phyloP scores from a whole-genome alignment of 2,113 vertebrate species.

The Mormyrus lacerda region DNA sequence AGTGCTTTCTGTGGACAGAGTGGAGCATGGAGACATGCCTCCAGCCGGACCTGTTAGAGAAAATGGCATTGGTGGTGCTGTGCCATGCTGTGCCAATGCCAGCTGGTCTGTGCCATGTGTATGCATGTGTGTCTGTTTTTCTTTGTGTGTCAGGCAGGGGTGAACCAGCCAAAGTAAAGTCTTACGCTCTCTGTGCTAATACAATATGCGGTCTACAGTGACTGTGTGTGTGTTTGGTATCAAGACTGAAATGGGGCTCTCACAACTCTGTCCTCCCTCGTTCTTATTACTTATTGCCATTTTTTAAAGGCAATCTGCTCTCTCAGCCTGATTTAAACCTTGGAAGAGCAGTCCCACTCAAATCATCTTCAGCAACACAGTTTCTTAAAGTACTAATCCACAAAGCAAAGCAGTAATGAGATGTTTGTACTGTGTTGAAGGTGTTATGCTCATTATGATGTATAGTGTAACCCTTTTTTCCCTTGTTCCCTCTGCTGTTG shows the following conservation, averaged over 20 bases:
- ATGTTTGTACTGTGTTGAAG: not conserved
- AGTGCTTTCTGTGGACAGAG: not conserved
- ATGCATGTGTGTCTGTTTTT: conserved; percentile 8
- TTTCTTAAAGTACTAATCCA: not conserved
- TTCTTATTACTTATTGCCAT: not conserved
- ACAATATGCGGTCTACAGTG: not conserved
- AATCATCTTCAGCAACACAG: not conserved
- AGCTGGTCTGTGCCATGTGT: not conserved
- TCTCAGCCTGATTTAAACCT: not conserved
- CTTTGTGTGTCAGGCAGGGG: not conserved
- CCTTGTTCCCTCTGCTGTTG: not conserved
- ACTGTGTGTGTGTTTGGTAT: not conserved
- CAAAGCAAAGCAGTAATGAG: not conserved
- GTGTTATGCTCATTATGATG: not conserved
- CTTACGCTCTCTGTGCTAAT: not conserved
- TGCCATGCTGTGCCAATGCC: not conserved
- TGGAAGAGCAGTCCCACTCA: not conserved
- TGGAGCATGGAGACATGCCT: not conserved
- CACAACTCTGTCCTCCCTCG: not conserved
- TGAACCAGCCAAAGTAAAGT: not conserved
- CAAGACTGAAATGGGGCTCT: not conserved
- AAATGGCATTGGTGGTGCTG: not conserved
- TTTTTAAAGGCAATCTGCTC: not conserved
- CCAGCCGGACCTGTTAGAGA: not conserved
- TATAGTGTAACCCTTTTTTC: not conserved